These are phyloP conservation scores for Enteromius argenteus DNA, from an alignment of 2,797 vertebrate genomes.

Conservation along the genomic window DNA sequence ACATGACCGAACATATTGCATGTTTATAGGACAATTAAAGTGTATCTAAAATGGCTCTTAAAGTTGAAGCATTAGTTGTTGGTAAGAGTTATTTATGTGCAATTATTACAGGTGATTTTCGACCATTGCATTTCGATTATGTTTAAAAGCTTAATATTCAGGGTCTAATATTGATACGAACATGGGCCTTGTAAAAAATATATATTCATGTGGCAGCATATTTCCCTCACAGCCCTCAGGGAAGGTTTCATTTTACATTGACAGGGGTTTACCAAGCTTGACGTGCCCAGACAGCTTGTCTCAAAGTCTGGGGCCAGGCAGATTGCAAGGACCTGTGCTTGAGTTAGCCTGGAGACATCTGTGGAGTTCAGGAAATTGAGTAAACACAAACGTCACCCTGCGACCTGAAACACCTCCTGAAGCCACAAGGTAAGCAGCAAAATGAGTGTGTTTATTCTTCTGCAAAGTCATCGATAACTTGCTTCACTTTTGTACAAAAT, in stretches of 20 bases:
- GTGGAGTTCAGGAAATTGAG: constrained; percentile 23
- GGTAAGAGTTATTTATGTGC: neutral
- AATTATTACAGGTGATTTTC: neutral
- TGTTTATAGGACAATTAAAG: constrained; percentile 43
- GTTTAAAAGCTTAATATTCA: neutral
- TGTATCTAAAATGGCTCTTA: constrained; percentile 10
- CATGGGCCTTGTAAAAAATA: constrained; percentile 39
- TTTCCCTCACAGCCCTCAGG: constrained; percentile 17
- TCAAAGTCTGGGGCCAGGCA: constrained; percentile 32
- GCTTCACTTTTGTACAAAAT: neutral
- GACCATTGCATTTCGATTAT: neutral
- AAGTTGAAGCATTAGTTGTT: neutral
- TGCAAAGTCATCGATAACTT: neutral
- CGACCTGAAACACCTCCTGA: neutral
- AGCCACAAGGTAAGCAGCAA: constrained; percentile 9
- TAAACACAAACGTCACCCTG: constrained; percentile 17
- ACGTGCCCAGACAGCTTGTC: constrained; percentile 52
- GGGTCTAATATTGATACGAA: neutral
- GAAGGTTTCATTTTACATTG: constrained; percentile 50
- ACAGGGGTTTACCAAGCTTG: constrained; percentile 50
- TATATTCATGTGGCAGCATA: constrained; percentile 35
- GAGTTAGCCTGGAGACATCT: constrained; percentile 35
- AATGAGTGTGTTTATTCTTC: constrained; percentile 30
- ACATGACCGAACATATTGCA: constrained; percentile 37
- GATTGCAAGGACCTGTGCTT: constrained; percentile 20